phyloP scores from a whole-genome alignment of 2,797 vertebrate genomes.

The Pelochelys cantorii region DNA sequence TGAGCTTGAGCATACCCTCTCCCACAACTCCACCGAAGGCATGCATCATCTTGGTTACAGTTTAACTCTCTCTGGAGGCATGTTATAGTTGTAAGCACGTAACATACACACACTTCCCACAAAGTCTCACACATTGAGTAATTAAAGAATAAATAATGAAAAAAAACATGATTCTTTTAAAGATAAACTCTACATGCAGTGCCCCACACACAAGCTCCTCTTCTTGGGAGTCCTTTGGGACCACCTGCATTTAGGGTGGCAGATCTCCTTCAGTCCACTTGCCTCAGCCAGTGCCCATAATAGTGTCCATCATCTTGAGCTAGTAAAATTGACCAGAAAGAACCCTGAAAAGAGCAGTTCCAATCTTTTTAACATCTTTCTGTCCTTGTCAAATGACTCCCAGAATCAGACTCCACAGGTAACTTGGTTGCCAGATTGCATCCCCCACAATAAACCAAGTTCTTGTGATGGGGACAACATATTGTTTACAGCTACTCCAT shows the following conservation, averaged over 20 bases:
- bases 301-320: background rate
- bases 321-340: background rate
- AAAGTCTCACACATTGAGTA: too few relatives aligned
- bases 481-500: too few relatives aligned
- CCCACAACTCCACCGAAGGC: background rate
- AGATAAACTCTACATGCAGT: background rate
- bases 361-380: background rate
- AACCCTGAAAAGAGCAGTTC: background rate
- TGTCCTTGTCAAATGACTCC: background rate
- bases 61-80: background rate
- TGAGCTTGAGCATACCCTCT: background rate
- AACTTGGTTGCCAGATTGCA: background rate
- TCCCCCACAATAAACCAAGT: background rate
- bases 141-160: too few relatives aligned
- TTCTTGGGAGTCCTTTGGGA: background rate
- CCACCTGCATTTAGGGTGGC: too few relatives aligned
- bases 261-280: background rate
- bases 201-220: background rate
- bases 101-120: background rate
- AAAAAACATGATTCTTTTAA: background rate
- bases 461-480: background rate
- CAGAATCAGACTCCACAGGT: background rate
- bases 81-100: background rate
- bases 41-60: background rate
- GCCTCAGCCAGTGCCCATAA: background rate